Base-by-base conservation (phyloP, 1,140 invertebrate species). In the Drosophila santomea region DNA sequence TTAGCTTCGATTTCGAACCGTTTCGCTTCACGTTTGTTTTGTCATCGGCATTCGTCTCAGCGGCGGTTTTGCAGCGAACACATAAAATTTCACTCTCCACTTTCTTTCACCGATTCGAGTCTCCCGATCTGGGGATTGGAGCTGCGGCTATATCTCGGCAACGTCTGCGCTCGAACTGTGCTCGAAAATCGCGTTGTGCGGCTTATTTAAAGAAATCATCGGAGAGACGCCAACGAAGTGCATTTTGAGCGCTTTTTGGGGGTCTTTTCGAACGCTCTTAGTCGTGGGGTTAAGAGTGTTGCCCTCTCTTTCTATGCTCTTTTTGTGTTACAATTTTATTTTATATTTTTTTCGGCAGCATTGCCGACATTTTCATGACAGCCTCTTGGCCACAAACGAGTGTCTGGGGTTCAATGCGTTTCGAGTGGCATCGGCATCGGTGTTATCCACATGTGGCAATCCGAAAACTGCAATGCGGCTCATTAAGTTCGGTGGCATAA, bases 101-200 rank as follows among this genome's bases (percentile, higher is more conserved):
- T 88, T 88, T 88, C 84, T 88, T 88, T 88, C 72, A 66, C 43
- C 71, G 73, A 45, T 41, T 64, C 51, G 59, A 63, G 28, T 36
- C 32, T 41, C 66, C 44, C 38, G 54, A 35, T 51, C 48, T 41
- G 12, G 48, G 17, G 32, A 43, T 57, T 51, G 17, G 52, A 28
- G 39, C 47, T 52, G 63, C 32, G 73, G 74, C 63, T 82, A 44
- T 58, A 79, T 77, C 79, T 76, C 80, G 80, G 68, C 83, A 78
- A 77, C 84, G 83, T 73, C 84, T 88, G 56, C 41, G 76, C 78
- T 89, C 83, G 67, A 83, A 88, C 83, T 88, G 83, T 88, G 52
- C 76, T 80, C 83, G 52, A 77, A 77, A 89, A 55, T 69, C 43
- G 44, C 36, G 17, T 45, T 51, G 76, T 20, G 51, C 55, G 78